Evolutionary conservation across 2,888 invertebrate species (phyloP), one percentile per base, ranked within the genome.

Genomic region (Mesorhabditis spiculigera): DNA sequence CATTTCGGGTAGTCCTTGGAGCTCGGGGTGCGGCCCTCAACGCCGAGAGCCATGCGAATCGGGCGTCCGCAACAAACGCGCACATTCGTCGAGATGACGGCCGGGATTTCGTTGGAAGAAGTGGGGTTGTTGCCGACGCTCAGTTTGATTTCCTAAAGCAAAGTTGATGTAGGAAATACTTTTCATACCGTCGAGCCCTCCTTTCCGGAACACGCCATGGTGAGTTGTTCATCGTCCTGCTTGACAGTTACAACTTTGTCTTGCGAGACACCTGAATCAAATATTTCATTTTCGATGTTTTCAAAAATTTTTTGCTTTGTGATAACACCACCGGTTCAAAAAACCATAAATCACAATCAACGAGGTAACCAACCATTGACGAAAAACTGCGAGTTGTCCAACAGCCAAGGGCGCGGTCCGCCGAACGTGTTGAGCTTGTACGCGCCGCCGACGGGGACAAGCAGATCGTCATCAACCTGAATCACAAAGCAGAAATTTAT

Each of bases 331-430:
- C 8, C 58, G 58, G 58, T 50, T n/a, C n/a, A 50, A 50, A 50
- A 50, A 50, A 50, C 10, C n/a, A 50, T 50, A 13, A n/a, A 50
- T 10, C n/a, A n/a, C 58, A 50, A 50, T 50, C n/a, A 3, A 10
- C 58, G 1, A 50, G 8, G 58, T 50, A 66, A 4, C 43, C 68
- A 67, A 68, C 70, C 66, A 13, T 65, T 68, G 66, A 71, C 71
- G 68, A 73, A 81, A 70, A 74, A 77, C 16, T 73, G 67, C 10
- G 74, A 65, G 4, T 78, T 65, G 61, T 83, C 83, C 8, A 78
- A 68, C 45, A 80, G 58, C 82, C 81, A 83, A 2, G 81, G 82
- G 5, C 83, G 64, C 4, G 82, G 81, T 28, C 83, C 83, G 5
- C 82, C 83, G 5, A 68, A 67, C 43, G 81, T 41, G 4, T 50